Evolutionary conservation across 2,113 vertebrate species (phyloP).

Genomic region (Chionis minor): DNA sequence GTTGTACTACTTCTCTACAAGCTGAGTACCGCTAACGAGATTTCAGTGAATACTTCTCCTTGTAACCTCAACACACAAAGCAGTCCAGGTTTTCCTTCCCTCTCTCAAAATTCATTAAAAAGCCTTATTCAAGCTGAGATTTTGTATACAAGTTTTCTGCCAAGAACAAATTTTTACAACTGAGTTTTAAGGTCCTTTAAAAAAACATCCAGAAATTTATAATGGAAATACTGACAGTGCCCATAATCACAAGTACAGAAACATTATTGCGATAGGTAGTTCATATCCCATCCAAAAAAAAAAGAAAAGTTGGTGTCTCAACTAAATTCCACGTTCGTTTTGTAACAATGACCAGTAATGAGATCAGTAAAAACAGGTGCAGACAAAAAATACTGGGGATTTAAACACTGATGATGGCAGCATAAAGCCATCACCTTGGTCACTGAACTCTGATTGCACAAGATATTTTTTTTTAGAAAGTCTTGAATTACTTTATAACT

Average conservation of each 20-base stretch:
- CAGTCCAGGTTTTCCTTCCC: neutral
- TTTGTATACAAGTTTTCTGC: conserved; percentile 65
- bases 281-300: conserved; percentile 46
- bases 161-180: conserved; percentile 75
- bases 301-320: conserved; percentile 6
- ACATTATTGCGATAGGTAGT: conserved; percentile 52
- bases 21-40: neutral
- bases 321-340: neutral
- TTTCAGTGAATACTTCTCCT: neutral
- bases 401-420: neutral
- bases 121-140: conserved; percentile 39
- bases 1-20: neutral
- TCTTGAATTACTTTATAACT: neutral
- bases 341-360: conserved; percentile 41
- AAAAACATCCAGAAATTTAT: conserved; percentile 58
- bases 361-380: conserved; percentile 43
- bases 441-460: neutral
- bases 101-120: conserved; percentile 28
- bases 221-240: conserved; percentile 72
- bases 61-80: neutral
- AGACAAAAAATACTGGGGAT: conserved; percentile 30
- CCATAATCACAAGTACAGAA: conserved; percentile 52
- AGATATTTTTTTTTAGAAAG: neutral
- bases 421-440: neutral
- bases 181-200: conserved; percentile 59